Evolutionary conservation across 2,113 vertebrate genomes (phyloP).

Genomic region (Catharus minimus): DNA sequence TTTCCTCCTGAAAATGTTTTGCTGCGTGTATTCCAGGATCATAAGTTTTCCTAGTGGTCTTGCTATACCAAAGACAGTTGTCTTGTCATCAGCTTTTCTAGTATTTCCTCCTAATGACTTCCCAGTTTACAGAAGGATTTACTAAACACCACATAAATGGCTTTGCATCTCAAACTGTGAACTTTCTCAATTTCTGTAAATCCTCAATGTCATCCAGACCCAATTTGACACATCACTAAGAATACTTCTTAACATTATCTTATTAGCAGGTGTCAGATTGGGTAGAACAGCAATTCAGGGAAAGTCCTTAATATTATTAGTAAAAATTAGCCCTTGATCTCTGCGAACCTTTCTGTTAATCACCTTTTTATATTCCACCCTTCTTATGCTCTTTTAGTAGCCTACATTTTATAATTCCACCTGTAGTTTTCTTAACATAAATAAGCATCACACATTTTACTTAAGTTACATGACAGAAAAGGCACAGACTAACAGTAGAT

Average conservation of each 20-base stretch:
- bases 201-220: neutral
- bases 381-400: neutral
- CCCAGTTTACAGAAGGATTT: neutral
- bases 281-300: neutral
- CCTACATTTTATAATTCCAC: neutral
- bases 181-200: neutral
- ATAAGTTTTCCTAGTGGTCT: neutral
- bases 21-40: neutral
- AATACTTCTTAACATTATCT: neutral
- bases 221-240: neutral
- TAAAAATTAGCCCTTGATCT: neutral
- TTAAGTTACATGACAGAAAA: neutral
- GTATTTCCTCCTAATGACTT: neutral
- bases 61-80: neutral
- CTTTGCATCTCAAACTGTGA: neutral
- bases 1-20: neutral
- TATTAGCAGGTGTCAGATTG: neutral
- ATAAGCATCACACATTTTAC: neutral
- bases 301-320: neutral
- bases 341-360: neutral
- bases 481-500: neutral
- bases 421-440: neutral
- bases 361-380: neutral
- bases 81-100: neutral
- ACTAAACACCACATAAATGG: neutral